These are phyloP conservation scores for Equus przewalskii DNA, from an alignment of 2,113 vertebrate species.

Conservation along the genomic window DNA sequence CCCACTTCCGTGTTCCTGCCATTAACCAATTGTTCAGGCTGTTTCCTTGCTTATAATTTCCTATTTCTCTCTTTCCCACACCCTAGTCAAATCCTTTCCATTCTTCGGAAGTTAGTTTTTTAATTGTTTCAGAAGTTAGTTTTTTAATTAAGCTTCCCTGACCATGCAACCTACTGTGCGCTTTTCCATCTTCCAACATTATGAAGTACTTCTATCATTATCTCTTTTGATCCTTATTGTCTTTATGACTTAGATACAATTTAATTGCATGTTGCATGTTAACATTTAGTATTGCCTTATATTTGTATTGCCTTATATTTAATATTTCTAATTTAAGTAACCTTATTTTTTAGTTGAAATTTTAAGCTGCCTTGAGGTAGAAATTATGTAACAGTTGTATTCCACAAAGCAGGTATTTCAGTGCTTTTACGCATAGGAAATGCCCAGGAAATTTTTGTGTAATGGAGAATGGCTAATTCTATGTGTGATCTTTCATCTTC, in stretches of 20 bases:
- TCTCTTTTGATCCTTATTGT: not conserved
- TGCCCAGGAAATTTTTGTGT: not conserved
- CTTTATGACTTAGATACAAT: not conserved
- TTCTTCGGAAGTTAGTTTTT: slow-evolving; percentile 5
- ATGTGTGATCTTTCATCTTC: slow-evolving; percentile 9
- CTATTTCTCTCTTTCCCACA: not conserved
- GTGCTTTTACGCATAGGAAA: not conserved
- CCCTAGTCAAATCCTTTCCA: not conserved
- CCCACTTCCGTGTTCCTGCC: not conserved
- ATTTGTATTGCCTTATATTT: not conserved
- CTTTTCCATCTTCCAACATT: not conserved
- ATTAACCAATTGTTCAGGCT: not conserved
- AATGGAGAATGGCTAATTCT: not conserved
- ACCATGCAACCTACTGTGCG: not conserved
- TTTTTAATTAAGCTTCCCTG: not conserved
- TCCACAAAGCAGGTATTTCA: not conserved
- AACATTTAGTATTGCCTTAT: not conserved
- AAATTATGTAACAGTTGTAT: not conserved
- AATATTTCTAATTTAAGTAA: slow-evolving; percentile 3
- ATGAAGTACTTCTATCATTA: not conserved
- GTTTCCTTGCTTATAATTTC: not conserved
- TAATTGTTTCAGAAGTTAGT: not conserved
- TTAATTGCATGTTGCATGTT: not conserved
- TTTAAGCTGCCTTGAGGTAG: not conserved
- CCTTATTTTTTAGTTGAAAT: not conserved